phyloP scores from a whole-genome alignment of 2,888 invertebrate species.

The Orchesellides sinensis region DNA sequence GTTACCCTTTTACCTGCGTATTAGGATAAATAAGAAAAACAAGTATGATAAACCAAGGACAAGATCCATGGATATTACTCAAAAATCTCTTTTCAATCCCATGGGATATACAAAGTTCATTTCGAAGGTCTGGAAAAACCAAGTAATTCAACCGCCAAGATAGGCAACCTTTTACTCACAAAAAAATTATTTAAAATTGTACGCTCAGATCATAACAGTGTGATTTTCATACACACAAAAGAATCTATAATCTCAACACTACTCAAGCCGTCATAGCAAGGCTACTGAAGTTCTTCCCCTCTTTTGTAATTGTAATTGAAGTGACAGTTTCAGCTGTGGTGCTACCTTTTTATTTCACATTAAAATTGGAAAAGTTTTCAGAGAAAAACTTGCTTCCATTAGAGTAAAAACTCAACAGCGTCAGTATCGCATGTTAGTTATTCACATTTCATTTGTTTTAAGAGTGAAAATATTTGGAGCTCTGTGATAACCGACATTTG shows the following conservation, averaged over 20 bases:
- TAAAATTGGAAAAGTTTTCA: slow-evolving; percentile 48
- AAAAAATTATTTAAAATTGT: no score
- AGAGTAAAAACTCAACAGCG: neutral
- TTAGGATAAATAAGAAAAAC: neutral
- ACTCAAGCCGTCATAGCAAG: no score
- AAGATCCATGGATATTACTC: neutral
- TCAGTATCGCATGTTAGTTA: no score
- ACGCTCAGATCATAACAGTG: no score
- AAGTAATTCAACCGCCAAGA: no score
- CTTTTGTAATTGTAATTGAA: slow-evolving; percentile 22
- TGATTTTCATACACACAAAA: neutral
- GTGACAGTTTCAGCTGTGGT: neutral
- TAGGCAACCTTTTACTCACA: no score
- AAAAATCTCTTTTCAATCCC: neutral
- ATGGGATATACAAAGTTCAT: no score
- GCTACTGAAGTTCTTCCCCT: no score
- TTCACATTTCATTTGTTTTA: no score
- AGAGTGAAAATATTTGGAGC: no score
- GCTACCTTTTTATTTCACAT: slow-evolving; percentile 21
- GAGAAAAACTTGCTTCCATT: neutral
- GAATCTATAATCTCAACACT: no score
- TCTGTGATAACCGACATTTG: no score
- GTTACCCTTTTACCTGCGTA: neutral
- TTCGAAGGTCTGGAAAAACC: neutral
- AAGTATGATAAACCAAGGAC: neutral